Evolutionary conservation across 37 sponge, comb jelly and placozoan genomes (phyloP).

Genomic region (Halisarca cf. caerulea): DNA sequence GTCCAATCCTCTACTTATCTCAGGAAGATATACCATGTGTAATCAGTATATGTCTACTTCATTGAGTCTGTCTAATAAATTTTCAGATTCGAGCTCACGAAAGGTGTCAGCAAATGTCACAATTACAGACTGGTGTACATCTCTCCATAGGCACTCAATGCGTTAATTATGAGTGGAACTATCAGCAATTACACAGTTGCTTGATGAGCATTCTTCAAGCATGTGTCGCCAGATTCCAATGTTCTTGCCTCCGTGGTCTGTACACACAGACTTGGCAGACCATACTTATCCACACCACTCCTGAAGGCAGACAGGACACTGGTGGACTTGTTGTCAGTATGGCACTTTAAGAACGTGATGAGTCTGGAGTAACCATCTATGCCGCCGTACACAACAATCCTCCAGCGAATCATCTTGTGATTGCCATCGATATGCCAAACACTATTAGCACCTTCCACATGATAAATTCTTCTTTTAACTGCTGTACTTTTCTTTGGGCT

Average conservation of each 20-base stretch:
- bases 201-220: background rate
- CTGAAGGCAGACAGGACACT: too few species aligned
- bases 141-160: slow-evolving; percentile 20
- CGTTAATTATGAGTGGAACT: slow-evolving; percentile 31
- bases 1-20: background rate
- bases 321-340: background rate
- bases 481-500: background rate
- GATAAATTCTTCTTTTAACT: slow-evolving; percentile 22
- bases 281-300: background rate
- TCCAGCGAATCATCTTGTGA: background rate
- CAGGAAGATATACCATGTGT: background rate
- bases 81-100: background rate
- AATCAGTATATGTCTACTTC: slow-evolving; percentile 34
- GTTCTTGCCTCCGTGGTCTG: slow-evolving; percentile 5
- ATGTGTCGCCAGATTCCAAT: background rate
- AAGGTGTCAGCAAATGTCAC: background rate
- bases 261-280: background rate
- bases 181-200: slow-evolving; percentile 16
- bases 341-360: background rate
- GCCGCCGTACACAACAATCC: background rate
- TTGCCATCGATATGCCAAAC: slow-evolving; percentile 32
- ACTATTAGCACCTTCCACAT: background rate
- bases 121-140: slow-evolving; percentile 24
- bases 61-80: background rate
- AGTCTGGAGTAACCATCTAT: slow-evolving; percentile 15